These are phyloP conservation scores for Oscheius sp. DNA, from an alignment of 2,888 invertebrate species.

Conservation along the genomic window DNA sequence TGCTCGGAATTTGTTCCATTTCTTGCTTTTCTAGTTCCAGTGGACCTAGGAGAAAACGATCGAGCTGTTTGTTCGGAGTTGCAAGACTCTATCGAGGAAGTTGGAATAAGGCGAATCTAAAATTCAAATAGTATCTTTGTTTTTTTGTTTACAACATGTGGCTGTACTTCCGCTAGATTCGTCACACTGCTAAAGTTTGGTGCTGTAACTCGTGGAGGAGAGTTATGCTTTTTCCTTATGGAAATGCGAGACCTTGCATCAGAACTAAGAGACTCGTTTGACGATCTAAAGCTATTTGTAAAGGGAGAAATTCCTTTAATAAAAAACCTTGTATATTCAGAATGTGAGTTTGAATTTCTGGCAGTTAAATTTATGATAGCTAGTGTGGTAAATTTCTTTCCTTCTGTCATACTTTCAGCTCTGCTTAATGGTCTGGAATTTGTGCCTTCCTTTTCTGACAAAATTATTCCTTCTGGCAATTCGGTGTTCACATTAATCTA, in stretches of 20 bases:
- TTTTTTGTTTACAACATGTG: background rate
- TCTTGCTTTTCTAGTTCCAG: background rate
- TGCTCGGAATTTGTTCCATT: background rate
- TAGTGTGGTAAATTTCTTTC: background rate
- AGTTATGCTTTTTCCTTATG: conserved; percentile 42
- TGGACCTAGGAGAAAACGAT: conserved; percentile 29
- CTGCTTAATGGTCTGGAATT: conserved; percentile 11
- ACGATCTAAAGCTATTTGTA: conserved; percentile 29
- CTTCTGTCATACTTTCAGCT: background rate
- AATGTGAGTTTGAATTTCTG: conserved; percentile 27
- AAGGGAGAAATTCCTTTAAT: background rate
- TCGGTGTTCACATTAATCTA: conserved; percentile 11
- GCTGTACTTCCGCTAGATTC: background rate
- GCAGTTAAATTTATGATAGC: too few relatives aligned
- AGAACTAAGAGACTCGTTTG: conserved; percentile 46
- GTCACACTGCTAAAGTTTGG: conserved; percentile 17
- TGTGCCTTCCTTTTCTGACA: conserved; percentile 14
- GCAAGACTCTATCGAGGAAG: conserved; percentile 46
- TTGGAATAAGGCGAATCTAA: conserved; percentile 43
- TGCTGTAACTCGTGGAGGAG: conserved; percentile 38
- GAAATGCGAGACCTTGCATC: conserved; percentile 52
- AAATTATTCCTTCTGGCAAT: background rate
- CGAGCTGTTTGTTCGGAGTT: conserved; percentile 46
- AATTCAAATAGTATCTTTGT: background rate
- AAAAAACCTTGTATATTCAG: conserved; percentile 23